phyloP scores from a whole-genome alignment of 2,888 invertebrate genomes.

The Trachelus troglodyta region DNA sequence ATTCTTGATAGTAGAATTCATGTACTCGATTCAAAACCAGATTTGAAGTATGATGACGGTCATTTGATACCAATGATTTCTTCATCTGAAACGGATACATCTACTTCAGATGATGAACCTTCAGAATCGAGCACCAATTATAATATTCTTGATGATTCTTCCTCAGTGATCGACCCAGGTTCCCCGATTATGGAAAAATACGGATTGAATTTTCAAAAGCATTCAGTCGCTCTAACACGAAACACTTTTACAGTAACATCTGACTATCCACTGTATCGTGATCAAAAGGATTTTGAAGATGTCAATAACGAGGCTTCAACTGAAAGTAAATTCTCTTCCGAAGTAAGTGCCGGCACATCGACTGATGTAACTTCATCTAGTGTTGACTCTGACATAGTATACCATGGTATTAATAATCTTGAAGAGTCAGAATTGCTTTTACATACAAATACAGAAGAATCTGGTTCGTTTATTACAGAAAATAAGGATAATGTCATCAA shows the following conservation, averaged over 20 bases:
- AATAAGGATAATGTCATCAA: background rate
- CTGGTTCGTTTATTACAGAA: background rate
- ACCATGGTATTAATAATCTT: background rate
- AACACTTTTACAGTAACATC: background rate
- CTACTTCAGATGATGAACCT: constrained; percentile 48
- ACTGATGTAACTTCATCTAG: constrained; percentile 19
- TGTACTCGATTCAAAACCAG: background rate
- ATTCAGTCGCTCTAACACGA: background rate
- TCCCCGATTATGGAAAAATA: constrained; percentile 16
- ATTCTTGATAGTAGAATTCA: background rate
- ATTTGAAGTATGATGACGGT: constrained; percentile 33
- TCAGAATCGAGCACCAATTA: constrained; percentile 58
- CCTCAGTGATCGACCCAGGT: constrained; percentile 35
- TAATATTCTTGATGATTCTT: constrained; percentile 52
- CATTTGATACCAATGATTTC: constrained; percentile 52
- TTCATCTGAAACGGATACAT: constrained; percentile 57
- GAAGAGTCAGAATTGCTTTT: constrained; percentile 4
- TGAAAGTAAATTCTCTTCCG: constrained; percentile 4
- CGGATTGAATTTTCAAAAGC: background rate
- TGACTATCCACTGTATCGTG: background rate
- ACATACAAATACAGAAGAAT: background rate
- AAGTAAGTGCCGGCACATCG: constrained; percentile 13
- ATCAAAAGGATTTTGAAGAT: background rate
- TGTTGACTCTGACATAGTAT: constrained; percentile 6
- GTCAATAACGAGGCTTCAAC: background rate